Base-by-base conservation (phyloP, 35 echinoderm and acorn worm genomes). In the Heliocidaris tuberculata region DNA sequence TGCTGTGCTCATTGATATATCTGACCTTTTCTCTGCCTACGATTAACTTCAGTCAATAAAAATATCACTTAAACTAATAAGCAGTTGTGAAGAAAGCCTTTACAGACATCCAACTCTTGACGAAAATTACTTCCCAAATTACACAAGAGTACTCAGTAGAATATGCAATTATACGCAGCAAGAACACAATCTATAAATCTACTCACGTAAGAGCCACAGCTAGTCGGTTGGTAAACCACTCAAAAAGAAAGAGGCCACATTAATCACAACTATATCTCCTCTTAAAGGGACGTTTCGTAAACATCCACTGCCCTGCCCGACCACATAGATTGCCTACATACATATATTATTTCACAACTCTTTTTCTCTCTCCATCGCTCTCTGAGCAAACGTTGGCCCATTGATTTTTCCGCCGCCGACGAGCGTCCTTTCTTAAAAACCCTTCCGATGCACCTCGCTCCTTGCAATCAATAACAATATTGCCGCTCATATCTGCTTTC, bases 381-480 rank as follows among this genome's bases (percentile, higher is more conserved):
- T 78, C 17, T n/a, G 65, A 78, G 65, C 65, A 78, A 78, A 78
- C 65, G 65, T 78, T 78, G 65, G 65, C 27, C 65, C 65, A 78
- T 78, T 78, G 65, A 78, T 78, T 78, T 78, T 78, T 78, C 65
- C 7, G 65, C n/a, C n/a, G n/a, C 65, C 65, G 65, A 78, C 7
- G 65, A 78, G 65, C 65, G 65, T 19, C 65, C 21, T 24, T 78
- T 78, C 65, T 24, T 78, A 78, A 78, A 78, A 78, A 78, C 65
- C 65, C 65, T 78, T 78, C 65, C 65, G 65, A n/a, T 78, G 65
- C 65, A 78, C 65, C 19, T 78, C 65, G 65, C 65, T 78, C 65
- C 65, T 27, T 78, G 21, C 65, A 78, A 78, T 78, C 65, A 78
- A 78, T 78, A 78, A 78, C 65, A 78, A 78, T 78, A 78, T 78